These are phyloP conservation scores for Drosophila conformis DNA, from an alignment of 2,888 invertebrate species.

Conservation along the genomic window DNA sequence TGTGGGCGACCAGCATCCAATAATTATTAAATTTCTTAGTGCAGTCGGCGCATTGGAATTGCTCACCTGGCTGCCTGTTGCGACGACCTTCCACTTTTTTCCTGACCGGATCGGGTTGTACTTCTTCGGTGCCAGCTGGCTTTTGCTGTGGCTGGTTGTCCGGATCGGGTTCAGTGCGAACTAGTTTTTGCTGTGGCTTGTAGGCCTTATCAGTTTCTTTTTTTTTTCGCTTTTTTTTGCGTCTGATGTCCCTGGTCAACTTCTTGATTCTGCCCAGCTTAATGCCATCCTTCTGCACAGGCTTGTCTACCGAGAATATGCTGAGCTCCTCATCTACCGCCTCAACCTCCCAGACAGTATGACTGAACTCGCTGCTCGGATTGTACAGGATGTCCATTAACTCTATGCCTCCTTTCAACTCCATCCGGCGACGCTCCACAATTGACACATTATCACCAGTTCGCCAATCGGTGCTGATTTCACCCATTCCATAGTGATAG, in stretches of 20 bases:
- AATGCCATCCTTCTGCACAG: background rate
- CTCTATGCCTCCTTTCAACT: slow-evolving; percentile 34
- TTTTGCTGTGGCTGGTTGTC: background rate
- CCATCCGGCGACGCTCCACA: slow-evolving; percentile 57
- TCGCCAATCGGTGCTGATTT: slow-evolving; percentile 59
- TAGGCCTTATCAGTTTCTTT: background rate
- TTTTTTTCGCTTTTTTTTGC: slow-evolving; percentile 4
- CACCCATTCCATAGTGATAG: slow-evolving; percentile 42
- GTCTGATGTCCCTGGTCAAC: slow-evolving; percentile 18
- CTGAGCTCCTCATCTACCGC: slow-evolving; percentile 13
- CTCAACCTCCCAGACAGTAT: slow-evolving; percentile 58
- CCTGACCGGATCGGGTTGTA: background rate
- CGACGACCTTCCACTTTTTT: slow-evolving; percentile 41
- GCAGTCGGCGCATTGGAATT: slow-evolving; percentile 84
- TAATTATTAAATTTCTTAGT: slow-evolving; percentile 89
- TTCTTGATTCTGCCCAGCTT: slow-evolving; percentile 45
- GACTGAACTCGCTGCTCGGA: slow-evolving; percentile 43
- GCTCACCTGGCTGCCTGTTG: slow-evolving; percentile 51
- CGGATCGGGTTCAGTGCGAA: background rate
- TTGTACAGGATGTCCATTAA: slow-evolving; percentile 42
- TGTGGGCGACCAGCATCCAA: slow-evolving; percentile 90
- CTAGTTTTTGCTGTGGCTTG: background rate
- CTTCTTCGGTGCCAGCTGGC: background rate
- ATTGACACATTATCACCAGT: slow-evolving; percentile 51
- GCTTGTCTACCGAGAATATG: background rate